A percentile compares a stretch with the other conserved stretches of the same genome.
Evolutionary conservation across 2,888 invertebrate species (phyloP).

Genomic region (Rotaria macrura): DNA sequence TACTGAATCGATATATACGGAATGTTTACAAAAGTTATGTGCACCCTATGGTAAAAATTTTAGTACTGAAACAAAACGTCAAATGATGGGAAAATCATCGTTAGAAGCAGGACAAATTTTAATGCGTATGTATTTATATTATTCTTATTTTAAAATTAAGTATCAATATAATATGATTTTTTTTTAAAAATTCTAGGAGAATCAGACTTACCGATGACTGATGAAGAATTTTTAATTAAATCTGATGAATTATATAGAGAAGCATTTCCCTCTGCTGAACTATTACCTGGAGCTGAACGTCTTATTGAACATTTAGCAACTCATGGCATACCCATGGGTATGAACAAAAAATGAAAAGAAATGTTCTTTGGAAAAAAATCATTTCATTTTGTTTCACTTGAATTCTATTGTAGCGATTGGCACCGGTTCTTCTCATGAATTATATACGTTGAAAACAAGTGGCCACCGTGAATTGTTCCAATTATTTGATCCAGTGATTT

Average conservation of each 20-base stretch:
- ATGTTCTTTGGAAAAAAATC: no score
- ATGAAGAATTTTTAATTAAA: conserved; percentile 13
- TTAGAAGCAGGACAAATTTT: not conserved
- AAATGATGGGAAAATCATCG: conserved; percentile 23
- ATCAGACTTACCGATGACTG: not conserved
- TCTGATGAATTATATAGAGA: not conserved
- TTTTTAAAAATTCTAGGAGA: not conserved
- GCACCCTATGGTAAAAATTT: conserved; percentile 14
- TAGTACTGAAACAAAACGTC: not conserved
- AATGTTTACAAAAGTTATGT: not conserved
- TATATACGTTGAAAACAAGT: not conserved
- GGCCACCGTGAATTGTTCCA: not conserved
- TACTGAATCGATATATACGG: not conserved
- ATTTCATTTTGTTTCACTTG: not conserved
- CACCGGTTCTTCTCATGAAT: not conserved
- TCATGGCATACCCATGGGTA: not conserved
- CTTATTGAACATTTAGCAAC: not conserved
- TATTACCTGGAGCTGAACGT: not conserved
- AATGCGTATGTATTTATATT: not conserved
- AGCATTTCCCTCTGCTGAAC: not conserved
- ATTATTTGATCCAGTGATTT: not conserved
- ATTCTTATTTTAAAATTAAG: not conserved
- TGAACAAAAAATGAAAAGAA: not conserved
- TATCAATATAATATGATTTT: no score
- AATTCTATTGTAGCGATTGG: not conserved